phyloP scores from a whole-genome alignment of 2,888 invertebrate species.

The Rhagophthalmus giganteus region DNA sequence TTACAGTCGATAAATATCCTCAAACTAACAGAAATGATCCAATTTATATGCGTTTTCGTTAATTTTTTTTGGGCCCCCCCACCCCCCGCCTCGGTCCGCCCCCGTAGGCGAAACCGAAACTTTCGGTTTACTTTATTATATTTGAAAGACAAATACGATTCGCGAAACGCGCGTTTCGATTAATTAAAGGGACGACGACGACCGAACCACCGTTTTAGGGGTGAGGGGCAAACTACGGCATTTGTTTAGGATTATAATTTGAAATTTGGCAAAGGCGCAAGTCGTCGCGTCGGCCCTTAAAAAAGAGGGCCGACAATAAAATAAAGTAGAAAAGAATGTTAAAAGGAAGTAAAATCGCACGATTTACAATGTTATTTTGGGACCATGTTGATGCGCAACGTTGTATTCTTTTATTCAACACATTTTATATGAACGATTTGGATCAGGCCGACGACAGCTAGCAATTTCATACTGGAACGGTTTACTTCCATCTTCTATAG shows the following conservation, averaged over 20 bases:
- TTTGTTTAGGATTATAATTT: not conserved
- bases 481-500: slow-evolving; percentile 31
- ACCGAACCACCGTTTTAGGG: not conserved
- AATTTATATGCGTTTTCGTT: slow-evolving; percentile 6
- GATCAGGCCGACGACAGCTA: slow-evolving; percentile 32
- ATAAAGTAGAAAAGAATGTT: slow-evolving; percentile 3
- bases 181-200: not conserved
- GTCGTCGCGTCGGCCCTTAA: not conserved
- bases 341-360: slow-evolving; percentile 12
- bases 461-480: slow-evolving; percentile 33
- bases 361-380: slow-evolving; percentile 35
- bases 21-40: slow-evolving; percentile 12
- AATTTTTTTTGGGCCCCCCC: slow-evolving; percentile 4
- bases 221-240: not conserved
- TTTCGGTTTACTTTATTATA: not conserved
- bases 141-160: not conserved
- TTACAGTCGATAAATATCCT: too few relatives aligned
- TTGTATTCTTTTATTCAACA: slow-evolving; percentile 39
- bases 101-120: not conserved
- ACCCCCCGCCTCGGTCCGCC: too few relatives aligned
- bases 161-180: not conserved
- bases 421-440: slow-evolving; percentile 36
- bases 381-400: slow-evolving; percentile 30
- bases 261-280: slow-evolving; percentile 1
- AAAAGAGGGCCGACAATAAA: not conserved